Evolutionary conservation across 2,113 vertebrate species (phyloP).

Genomic region (Tor tambroides): DNA sequence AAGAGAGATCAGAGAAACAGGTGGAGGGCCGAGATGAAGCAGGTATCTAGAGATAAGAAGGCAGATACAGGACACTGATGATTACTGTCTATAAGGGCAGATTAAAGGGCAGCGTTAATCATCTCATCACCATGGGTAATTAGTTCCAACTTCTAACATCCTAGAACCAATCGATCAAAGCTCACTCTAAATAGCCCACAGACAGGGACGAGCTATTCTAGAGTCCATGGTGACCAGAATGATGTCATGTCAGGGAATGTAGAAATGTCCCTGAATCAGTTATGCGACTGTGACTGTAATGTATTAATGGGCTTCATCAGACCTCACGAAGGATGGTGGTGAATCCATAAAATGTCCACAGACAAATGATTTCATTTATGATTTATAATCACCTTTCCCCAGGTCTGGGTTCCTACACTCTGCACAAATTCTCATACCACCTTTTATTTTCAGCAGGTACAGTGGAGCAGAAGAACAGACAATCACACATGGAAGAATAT

Average conservation of each 20-base stretch:
- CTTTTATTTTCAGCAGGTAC: neutral
- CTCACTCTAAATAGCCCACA: conserved; percentile 24
- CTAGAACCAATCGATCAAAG: conserved; percentile 47
- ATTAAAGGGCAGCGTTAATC: conserved; percentile 51
- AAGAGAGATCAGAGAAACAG: neutral
- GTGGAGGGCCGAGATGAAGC: neutral
- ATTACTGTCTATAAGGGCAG: conserved; percentile 40
- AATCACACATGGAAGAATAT: neutral
- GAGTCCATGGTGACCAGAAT: neutral
- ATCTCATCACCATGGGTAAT: conserved; percentile 55
- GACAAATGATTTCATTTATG: conserved; percentile 31
- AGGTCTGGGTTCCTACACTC: neutral
- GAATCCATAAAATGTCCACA: conserved; percentile 19
- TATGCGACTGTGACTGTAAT: neutral
- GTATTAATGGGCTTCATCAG: conserved; percentile 16
- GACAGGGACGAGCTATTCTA: conserved; percentile 20
- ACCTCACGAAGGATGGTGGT: neutral
- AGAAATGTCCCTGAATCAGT: conserved; percentile 29
- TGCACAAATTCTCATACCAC: neutral
- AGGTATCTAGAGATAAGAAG: conserved; percentile 15
- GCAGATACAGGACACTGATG: conserved; percentile 15
- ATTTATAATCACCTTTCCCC: conserved; percentile 15
- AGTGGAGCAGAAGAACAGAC: neutral
- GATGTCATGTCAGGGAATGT: conserved; percentile 18
- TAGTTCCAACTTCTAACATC: conserved; percentile 39